Conservation (phyloP, 2,888 invertebrate genomes). For the Apodemia hepburni region DNA sequence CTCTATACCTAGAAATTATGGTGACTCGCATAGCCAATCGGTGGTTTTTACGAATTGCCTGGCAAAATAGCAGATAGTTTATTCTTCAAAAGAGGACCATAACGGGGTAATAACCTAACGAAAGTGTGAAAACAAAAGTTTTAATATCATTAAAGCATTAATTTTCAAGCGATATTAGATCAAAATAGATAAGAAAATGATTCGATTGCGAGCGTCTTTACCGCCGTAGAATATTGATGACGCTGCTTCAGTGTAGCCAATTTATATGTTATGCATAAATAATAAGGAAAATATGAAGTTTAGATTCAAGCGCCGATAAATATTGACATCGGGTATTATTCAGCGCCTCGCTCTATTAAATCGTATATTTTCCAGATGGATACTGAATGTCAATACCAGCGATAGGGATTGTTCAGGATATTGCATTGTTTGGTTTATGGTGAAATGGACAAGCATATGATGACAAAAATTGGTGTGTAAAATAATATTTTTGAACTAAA, state of each 20-base stretch:
- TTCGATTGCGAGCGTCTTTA: slow-evolving; percentile 34
- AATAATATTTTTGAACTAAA: not conserved
- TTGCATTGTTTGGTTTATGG: slow-evolving; percentile 11
- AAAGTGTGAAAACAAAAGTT: slow-evolving; percentile 12
- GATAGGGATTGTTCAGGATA: not conserved
- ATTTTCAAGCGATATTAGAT: slow-evolving; percentile 31
- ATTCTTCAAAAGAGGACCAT: no score
- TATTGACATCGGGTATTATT: slow-evolving; percentile 44
- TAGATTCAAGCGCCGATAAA: slow-evolving; percentile 62
- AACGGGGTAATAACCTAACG: no score
- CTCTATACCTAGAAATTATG: no score
- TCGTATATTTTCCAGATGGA: slow-evolving; percentile 13
- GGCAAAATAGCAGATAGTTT: no score
- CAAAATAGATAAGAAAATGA: slow-evolving; percentile 31
- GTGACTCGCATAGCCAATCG: no score
- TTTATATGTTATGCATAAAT: slow-evolving; percentile 77
- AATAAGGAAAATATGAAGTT: slow-evolving; percentile 51
- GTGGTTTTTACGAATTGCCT: no score
- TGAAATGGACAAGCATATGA: slow-evolving; percentile 1
- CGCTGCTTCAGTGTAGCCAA: slow-evolving; percentile 54
- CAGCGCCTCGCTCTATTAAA: slow-evolving; percentile 8
- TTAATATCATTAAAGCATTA: slow-evolving; percentile 16
- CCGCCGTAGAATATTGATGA: slow-evolving; percentile 70
- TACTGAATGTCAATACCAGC: not conserved
- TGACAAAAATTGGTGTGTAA: not conserved